Evolutionary conservation across 2,797 vertebrate genomes (phyloP).

Genomic region (Characodon lateralis): DNA sequence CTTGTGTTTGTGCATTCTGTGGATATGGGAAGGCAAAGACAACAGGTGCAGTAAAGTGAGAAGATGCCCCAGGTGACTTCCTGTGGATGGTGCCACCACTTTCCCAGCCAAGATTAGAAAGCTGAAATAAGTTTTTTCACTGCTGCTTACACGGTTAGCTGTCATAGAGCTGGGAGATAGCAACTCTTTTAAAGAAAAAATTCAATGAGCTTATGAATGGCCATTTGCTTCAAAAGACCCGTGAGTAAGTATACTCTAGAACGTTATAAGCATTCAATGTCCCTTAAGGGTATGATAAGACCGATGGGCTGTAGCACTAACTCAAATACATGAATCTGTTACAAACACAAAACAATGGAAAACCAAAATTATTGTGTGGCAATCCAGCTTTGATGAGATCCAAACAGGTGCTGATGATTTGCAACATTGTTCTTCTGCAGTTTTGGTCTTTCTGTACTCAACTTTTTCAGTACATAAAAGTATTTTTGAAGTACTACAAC

Average conservation of each 20-base stretch:
- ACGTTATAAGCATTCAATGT: constrained; percentile 29
- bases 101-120: constrained; percentile 48
- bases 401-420: neutral
- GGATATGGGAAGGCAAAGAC: constrained; percentile 63
- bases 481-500: too few species aligned
- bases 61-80: constrained; percentile 60
- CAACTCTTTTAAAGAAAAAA: constrained; percentile 55
- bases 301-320: constrained; percentile 25
- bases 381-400: neutral
- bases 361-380: neutral
- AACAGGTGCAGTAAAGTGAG: constrained; percentile 69
- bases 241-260: constrained; percentile 28
- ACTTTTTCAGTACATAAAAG: neutral
- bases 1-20: constrained; percentile 48
- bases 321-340: constrained; percentile 11
- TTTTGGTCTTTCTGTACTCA: neutral
- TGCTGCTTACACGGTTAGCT: constrained; percentile 28
- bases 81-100: constrained; percentile 34
- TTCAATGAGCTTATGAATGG: constrained; percentile 48
- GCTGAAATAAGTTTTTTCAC: constrained; percentile 50
- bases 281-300: constrained; percentile 4
- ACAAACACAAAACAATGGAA: neutral
- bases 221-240: constrained; percentile 61
- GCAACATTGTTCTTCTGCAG: neutral
- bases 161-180: constrained; percentile 49